A percentile compares a stretch with the other conserved stretches of the same genome.
Evolutionary conservation across 1,140 invertebrate species (phyloP).

Genomic region (Scaptodrosophila lebanonensis): DNA sequence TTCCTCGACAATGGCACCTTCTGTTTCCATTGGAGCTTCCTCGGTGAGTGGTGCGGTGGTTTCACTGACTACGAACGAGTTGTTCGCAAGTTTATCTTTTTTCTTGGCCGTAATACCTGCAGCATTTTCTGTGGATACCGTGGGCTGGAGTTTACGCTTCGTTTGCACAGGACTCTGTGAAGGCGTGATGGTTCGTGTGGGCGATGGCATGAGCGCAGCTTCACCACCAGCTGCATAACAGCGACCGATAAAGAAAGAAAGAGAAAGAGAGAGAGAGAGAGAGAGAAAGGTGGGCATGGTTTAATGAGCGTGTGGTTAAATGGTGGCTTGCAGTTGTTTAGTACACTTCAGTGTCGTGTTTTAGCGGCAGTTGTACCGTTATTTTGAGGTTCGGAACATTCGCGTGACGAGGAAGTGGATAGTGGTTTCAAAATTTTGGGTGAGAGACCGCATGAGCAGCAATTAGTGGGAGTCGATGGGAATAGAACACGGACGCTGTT

Average conservation of each 20-base stretch:
- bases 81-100: constrained; percentile 65
- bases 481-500: constrained; percentile 46
- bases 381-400: too few relatives aligned
- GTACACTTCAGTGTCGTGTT: constrained; percentile 55
- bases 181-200: constrained; percentile 79
- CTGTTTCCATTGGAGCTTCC: constrained; percentile 66
- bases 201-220: constrained; percentile 79
- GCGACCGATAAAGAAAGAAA: constrained; percentile 27
- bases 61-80: constrained; percentile 53
- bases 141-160: constrained; percentile 84
- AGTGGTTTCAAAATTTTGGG: background rate
- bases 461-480: constrained; percentile 28
- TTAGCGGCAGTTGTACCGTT: constrained; percentile 4
- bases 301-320: constrained; percentile 71
- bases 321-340: constrained; percentile 60
- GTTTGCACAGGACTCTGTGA: constrained; percentile 66
- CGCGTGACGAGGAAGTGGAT: constrained; percentile 1
- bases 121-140: constrained; percentile 81
- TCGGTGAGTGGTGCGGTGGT: constrained; percentile 29
- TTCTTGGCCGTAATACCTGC: constrained; percentile 61
- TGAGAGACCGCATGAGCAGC: constrained; percentile 33
- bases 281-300: constrained; percentile 62
- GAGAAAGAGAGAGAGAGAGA: constrained; percentile 37
- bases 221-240: constrained; percentile 66
- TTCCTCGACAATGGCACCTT: constrained; percentile 31